These are phyloP conservation scores for Dascyllus trimaculatus DNA, from an alignment of 2,113 vertebrate genomes.

Conservation along the genomic window DNA sequence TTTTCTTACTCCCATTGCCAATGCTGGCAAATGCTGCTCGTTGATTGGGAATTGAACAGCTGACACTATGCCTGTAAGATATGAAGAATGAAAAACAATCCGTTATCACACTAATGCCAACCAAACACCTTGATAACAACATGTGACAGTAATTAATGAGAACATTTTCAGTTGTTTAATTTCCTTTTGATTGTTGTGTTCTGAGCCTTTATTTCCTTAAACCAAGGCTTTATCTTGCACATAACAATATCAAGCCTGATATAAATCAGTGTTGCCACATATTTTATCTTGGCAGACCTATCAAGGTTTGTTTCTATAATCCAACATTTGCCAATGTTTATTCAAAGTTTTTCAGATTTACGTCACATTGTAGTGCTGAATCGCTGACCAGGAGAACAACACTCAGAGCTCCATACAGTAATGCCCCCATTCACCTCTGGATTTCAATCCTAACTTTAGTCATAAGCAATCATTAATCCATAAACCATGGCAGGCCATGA, in stretches of 20 bases:
- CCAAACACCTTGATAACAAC: slow-evolving; percentile 28
- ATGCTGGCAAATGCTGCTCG: slow-evolving; percentile 12
- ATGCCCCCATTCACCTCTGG: slow-evolving; percentile 27
- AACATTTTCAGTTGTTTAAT: slow-evolving; percentile 35
- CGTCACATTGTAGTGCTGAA: background rate
- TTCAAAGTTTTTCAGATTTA: slow-evolving; percentile 3
- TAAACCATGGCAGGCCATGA: slow-evolving; percentile 46
- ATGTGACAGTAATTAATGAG: slow-evolving; percentile 19
- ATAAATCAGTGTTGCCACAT: slow-evolving; percentile 8
- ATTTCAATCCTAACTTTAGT: slow-evolving; percentile 37
- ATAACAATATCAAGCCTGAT: slow-evolving; percentile 2
- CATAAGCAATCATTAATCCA: slow-evolving; percentile 40
- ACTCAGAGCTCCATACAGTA: background rate
- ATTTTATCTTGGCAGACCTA: slow-evolving; percentile 4
- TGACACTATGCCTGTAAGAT: slow-evolving; percentile 5
- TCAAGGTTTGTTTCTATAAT: background rate
- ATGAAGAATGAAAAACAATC: slow-evolving; percentile 17
- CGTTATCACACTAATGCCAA: slow-evolving; percentile 11
- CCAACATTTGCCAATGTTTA: slow-evolving; percentile 1
- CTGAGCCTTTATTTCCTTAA: slow-evolving; percentile 15
- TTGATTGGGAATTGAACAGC: slow-evolving; percentile 7
- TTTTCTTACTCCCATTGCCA: slow-evolving; percentile 31
- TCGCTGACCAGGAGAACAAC: background rate
- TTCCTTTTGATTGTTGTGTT: slow-evolving; percentile 37
- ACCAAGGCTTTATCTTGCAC: slow-evolving; percentile 26